These are phyloP conservation scores for Larimichthys polyactis DNA, from an alignment of 2,113 vertebrate genomes.

Conservation along the genomic window DNA sequence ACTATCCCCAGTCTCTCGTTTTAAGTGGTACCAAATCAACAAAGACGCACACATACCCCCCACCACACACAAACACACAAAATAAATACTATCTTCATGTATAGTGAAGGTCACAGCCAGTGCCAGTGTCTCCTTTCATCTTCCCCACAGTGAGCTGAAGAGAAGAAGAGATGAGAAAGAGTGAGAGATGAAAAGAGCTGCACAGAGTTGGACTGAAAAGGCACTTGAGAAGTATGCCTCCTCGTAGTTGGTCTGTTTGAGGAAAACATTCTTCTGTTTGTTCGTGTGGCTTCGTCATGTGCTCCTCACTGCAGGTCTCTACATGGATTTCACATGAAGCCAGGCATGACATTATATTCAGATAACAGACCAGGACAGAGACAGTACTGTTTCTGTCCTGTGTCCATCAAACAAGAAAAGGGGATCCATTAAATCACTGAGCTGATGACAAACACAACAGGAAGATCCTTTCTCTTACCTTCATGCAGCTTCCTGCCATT, in stretches of 20 bases:
- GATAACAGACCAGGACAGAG: background rate
- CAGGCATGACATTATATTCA: background rate
- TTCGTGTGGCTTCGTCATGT: background rate
- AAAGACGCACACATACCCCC: background rate
- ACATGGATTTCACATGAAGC: background rate
- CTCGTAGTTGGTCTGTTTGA: slow-evolving; percentile 36
- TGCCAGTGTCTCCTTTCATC: slow-evolving; percentile 64
- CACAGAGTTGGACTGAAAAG: slow-evolving; percentile 27
- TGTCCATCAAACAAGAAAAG: background rate
- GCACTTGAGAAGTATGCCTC: slow-evolving; percentile 46
- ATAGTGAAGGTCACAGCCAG: slow-evolving; percentile 33
- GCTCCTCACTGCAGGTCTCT: background rate
- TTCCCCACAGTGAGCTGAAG: slow-evolving; percentile 52
- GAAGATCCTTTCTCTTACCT: background rate
- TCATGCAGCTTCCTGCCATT: background rate
- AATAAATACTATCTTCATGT: slow-evolving; percentile 41
- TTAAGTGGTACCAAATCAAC: slow-evolving; percentile 39
- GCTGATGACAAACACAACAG: background rate
- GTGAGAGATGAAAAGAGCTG: slow-evolving; percentile 55
- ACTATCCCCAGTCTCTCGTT: background rate
- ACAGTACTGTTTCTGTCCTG: background rate
- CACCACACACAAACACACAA: slow-evolving; percentile 9
- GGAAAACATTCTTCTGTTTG: background rate
- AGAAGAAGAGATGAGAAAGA: slow-evolving; percentile 49
- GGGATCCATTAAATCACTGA: background rate